Base-by-base conservation (phyloP, 2,113 vertebrate genomes). In the Ranitomeya imitator region DNA sequence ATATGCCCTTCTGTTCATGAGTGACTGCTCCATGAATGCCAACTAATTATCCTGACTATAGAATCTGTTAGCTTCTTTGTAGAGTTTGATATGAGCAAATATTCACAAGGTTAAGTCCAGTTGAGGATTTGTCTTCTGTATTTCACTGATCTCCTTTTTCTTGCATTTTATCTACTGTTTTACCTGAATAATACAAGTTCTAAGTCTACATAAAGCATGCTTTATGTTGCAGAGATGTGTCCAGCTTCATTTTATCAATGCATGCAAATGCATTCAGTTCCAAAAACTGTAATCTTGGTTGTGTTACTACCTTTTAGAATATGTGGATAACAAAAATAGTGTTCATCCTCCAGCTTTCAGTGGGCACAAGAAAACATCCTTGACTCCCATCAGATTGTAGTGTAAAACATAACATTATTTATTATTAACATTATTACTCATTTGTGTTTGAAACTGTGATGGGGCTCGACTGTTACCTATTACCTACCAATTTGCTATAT, bases 21-120 rank as follows among this genome's bases (percentile, higher is more conserved):
- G 45, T 89, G 87, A 89, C 87, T 89, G 74, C 87, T 78, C 82
- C 81, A 85, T 89, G 87, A 89, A 89, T 78, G 87, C 82, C 82
- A 89, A 85, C 87, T 89, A 89, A 89, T 89, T 89, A 89, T 89
- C 87, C 82, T 89, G 82, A 74, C 81, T 79, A 89, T 89, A 85
- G 87, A 82, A 89, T 79, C 23, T 84, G 82, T 45, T 60, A 61
- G 73, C 51, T 69, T 89, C 87, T 85, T 89, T 89, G 87, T 89
- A 89, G 45, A 85, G 52, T 85, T 89, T 85, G 60, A 89, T 88
- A 71, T 77, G 80, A 88, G 81, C 80, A 84, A 88, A 88, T 89
- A 84, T 89, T 63, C 81, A 79, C 82, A 89, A 89, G 87, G 87
- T 69, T 85, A 89, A 74, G 73, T 65, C 82, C 73, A 89, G 73